phyloP scores from a whole-genome alignment of 2,888 invertebrate genomes.

The Nudaria mundana region DNA sequence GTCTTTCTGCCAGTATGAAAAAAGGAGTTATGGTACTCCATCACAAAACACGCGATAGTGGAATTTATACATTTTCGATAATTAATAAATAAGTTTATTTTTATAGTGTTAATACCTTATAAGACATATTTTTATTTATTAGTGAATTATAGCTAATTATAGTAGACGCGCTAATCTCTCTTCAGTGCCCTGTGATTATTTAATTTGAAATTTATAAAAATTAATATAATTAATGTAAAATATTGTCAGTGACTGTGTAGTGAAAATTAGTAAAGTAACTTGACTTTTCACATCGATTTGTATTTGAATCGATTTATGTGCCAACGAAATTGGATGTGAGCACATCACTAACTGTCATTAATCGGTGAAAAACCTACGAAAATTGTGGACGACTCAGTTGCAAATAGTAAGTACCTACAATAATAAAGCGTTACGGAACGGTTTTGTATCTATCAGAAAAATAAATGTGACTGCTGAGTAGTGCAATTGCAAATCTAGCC shows the following conservation, averaged over 20 bases:
- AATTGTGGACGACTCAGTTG: slow-evolving; percentile 75
- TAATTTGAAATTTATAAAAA: slow-evolving; percentile 64
- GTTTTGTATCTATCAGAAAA: too few species aligned
- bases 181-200: slow-evolving; percentile 75
- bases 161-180: slow-evolving; percentile 67
- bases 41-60: slow-evolving; percentile 76
- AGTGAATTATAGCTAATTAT: slow-evolving; percentile 78
- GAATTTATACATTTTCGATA: slow-evolving; percentile 73
- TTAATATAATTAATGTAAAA: too few species aligned
- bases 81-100: slow-evolving; percentile 75
- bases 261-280: slow-evolving; percentile 48
- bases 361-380: slow-evolving; percentile 69
- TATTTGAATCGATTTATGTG: slow-evolving; percentile 58
- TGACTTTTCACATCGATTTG: slow-evolving; percentile 59
- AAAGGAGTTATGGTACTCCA: slow-evolving; percentile 71
- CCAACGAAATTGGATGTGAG: slow-evolving; percentile 58
- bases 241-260: slow-evolving; percentile 66
- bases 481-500: background rate
- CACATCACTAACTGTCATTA: slow-evolving; percentile 69
- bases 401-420: slow-evolving; percentile 81
- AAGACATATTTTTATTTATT: slow-evolving; percentile 75
- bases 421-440: too few species aligned
- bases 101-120: slow-evolving; percentile 74
- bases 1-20: slow-evolving; percentile 79
- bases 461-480: too few species aligned